Percentiles rank a stretch among this genome's conserved stretches.
phyloP scores from a whole-genome alignment of 2,113 vertebrate species.

The Rhinichthys klamathensis region DNA sequence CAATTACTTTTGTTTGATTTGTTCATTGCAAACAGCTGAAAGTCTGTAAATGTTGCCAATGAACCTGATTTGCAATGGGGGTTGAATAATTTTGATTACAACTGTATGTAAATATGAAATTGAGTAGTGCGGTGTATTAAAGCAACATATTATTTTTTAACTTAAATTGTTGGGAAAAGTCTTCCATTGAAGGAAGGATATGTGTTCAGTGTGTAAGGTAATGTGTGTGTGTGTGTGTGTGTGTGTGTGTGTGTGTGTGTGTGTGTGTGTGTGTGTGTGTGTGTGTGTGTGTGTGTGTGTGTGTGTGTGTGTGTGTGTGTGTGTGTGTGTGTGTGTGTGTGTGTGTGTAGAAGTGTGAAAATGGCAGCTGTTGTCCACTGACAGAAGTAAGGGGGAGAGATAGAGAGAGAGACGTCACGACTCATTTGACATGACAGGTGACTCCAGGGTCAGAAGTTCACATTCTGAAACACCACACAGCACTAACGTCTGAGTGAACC shows the following conservation, averaged over 20 bases:
- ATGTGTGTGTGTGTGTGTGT: no score
- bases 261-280: no score
- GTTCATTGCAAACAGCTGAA: no score
- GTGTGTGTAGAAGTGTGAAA: conserved; percentile 5
- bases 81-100: no score
- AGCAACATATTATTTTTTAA: not conserved
- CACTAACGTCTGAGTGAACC: conserved; percentile 12
- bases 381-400: not conserved
- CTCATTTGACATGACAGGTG: conserved; percentile 34
- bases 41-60: no score
- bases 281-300: no score
- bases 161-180: not conserved
- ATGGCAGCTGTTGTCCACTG: conserved; percentile 1
- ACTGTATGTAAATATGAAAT: no score
- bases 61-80: no score
- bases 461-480: conserved; percentile 9
- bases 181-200: not conserved
- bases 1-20: no score
- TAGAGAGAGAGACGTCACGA: conserved; percentile 4
- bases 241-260: no score
- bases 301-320: no score
- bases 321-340: no score
- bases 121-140: not conserved
- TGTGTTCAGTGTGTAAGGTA: not conserved
- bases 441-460: conserved; percentile 35